Conservation (phyloP, 92 coral and sea anemone genomes). For the Nematostella vectensis region DNA sequence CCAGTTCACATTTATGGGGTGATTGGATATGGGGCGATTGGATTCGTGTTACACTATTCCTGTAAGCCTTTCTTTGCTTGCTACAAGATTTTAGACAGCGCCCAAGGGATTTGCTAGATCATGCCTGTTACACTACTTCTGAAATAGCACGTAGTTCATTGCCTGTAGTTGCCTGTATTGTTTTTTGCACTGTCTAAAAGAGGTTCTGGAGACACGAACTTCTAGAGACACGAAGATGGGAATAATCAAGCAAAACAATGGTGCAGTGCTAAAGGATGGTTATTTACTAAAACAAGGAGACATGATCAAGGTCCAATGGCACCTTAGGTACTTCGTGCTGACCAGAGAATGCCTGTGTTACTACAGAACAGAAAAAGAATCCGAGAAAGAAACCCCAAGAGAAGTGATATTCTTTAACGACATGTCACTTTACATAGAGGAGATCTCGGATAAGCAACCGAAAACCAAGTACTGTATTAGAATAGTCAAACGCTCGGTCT, state of each 20-base stretch:
- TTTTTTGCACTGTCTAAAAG: too few relatives aligned
- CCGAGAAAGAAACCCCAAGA: constrained; percentile 46
- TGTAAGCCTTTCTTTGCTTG: too few relatives aligned
- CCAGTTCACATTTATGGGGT: too few relatives aligned
- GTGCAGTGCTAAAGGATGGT: constrained; percentile 40
- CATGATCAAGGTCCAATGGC: constrained; percentile 63
- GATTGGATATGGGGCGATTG: too few relatives aligned
- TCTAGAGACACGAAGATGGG: constrained; percentile 26
- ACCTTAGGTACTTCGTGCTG: constrained; percentile 66
- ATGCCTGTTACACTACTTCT: too few relatives aligned
- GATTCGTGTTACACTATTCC: too few relatives aligned
- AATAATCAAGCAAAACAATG: constrained; percentile 12
- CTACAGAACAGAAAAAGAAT: constrained; percentile 51
- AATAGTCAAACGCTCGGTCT: constrained; percentile 55
- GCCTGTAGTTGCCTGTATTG: too few relatives aligned
- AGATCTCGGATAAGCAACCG: constrained; percentile 39
- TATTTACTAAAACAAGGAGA: constrained; percentile 80
- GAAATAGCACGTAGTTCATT: too few relatives aligned
- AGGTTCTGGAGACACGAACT: too few relatives aligned
- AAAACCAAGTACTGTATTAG: constrained; percentile 56
- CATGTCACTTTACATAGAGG: constrained; percentile 69
- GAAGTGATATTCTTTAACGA: constrained; percentile 80
- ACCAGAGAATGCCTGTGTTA: constrained; percentile 79
- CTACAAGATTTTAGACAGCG: too few relatives aligned
- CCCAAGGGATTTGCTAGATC: too few relatives aligned